Percentiles rank a stretch among this genome's conserved stretches.
These are phyloP conservation scores for Panonychus citri DNA, from an alignment of 1,140 invertebrate species.

Conservation along the genomic window DNA sequence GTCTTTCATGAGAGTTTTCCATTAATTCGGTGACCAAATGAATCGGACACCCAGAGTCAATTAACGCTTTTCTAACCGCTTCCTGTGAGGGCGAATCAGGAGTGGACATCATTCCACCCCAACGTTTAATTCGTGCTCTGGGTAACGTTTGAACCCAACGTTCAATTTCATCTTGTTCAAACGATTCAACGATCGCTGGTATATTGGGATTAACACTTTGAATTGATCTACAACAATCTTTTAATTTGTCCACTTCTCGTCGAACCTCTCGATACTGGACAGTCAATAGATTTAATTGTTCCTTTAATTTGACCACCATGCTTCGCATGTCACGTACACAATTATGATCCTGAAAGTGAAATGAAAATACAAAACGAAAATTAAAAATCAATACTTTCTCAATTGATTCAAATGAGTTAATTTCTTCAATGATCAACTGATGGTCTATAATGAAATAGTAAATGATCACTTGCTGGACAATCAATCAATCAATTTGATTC, in stretches of 20 bases:
- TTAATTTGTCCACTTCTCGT: constrained; percentile 57
- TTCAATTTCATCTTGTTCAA: constrained; percentile 72
- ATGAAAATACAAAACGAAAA: too few species aligned
- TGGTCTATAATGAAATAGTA: too few species aligned
- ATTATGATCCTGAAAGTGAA: constrained; percentile 65
- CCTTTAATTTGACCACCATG: constrained; percentile 59
- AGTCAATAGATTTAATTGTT: constrained; percentile 58
- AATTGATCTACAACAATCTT: constrained; percentile 77
- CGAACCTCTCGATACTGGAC: constrained; percentile 66
- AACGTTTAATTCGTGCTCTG: constrained; percentile 64
- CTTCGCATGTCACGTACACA: constrained; percentile 64
- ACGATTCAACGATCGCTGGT: constrained; percentile 55
- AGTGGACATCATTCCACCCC: constrained; percentile 93
- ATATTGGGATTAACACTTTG: constrained; percentile 52
- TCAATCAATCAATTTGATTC: too few species aligned
- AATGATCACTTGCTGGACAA: too few species aligned
- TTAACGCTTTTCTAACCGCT: constrained; percentile 70
- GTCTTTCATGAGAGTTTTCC: constrained; percentile 84
- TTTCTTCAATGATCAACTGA: too few species aligned
- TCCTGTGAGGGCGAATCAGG: constrained; percentile 73
- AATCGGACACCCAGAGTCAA: constrained; percentile 70
- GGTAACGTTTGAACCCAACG: constrained; percentile 64
- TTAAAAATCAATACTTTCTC: too few species aligned
- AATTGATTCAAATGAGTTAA: too few species aligned
- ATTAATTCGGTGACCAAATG: constrained; percentile 81